Percentiles rank a stretch among this genome's conserved stretches.
Conservation (phyloP, 2,113 vertebrate species). For the Syrmaticus mikado region DNA sequence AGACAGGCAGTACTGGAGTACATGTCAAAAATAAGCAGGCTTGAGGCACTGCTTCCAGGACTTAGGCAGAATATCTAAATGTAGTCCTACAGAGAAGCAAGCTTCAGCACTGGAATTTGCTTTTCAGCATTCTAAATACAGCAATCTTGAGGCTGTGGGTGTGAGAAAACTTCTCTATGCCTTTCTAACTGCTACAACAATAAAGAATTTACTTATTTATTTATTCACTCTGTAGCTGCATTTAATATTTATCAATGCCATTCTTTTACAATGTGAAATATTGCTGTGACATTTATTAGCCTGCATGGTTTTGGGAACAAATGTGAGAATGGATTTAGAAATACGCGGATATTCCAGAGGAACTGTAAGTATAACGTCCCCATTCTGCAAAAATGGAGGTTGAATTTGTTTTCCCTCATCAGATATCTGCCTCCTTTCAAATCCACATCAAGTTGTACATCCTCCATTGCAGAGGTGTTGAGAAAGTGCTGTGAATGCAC, state of each 20-base stretch:
- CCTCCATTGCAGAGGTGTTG: background rate
- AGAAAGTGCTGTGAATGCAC: background rate
- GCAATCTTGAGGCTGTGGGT: conserved; percentile 61
- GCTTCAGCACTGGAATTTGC: conserved; percentile 40
- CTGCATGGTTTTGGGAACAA: background rate
- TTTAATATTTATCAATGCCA: background rate
- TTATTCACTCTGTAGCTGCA: conserved; percentile 23
- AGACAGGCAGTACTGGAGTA: conserved; percentile 19
- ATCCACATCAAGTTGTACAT: background rate
- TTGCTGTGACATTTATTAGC: background rate
- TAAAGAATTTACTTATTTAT: conserved; percentile 29
- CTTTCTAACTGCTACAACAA: conserved; percentile 68
- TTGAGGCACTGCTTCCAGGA: conserved; percentile 52
- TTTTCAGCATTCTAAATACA: conserved; percentile 63
- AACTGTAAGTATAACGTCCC: rapidly evolving
- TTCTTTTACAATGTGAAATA: background rate
- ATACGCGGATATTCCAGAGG: background rate
- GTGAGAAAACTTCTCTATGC: conserved; percentile 72
- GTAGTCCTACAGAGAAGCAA: background rate
- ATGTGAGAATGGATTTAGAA: rapidly evolving
- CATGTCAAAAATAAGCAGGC: conserved; percentile 46
- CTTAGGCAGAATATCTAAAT: conserved; percentile 10
- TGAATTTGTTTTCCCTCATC: background rate
- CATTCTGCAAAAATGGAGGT: background rate
- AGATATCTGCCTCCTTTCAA: background rate